Evolutionary conservation across 2,113 vertebrate species (phyloP).

Genomic region (Pogonocichla stellata): DNA sequence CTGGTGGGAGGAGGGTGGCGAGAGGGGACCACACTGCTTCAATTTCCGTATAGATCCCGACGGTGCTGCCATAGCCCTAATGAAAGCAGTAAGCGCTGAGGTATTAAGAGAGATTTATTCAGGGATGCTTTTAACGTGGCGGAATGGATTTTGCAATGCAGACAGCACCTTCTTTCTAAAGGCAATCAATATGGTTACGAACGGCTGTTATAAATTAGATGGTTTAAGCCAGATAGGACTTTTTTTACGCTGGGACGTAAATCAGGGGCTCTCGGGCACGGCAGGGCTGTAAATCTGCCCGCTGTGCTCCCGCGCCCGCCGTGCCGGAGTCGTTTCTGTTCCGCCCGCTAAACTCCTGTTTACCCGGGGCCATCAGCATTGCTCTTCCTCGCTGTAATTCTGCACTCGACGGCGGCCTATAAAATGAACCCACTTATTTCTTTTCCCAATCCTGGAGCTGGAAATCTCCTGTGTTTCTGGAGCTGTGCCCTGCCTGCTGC

Average conservation of each 20-base stretch:
- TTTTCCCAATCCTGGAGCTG: not conserved
- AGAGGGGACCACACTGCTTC: conserved; percentile 57
- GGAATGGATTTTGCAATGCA: conserved; percentile 74
- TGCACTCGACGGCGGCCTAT: conserved; percentile 30
- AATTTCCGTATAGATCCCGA: conserved; percentile 72
- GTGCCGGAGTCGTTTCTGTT: conserved; percentile 27
- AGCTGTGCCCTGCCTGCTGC: not conserved
- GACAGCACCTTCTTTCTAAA: conserved; percentile 71
- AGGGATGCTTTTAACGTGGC: conserved; percentile 72
- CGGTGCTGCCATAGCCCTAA: conserved; percentile 75
- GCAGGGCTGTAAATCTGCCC: conserved; percentile 73
- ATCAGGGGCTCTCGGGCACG: conserved; percentile 64
- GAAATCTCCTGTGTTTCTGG: not conserved
- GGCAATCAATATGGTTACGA: conserved; percentile 77
- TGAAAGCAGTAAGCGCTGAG: conserved; percentile 76
- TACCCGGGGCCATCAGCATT: conserved; percentile 60
- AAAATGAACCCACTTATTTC: conserved; percentile 60
- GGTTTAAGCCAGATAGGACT: conserved; percentile 67
- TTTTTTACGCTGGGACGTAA: conserved; percentile 58
- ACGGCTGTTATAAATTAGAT: conserved; percentile 73
- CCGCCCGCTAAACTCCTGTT: conserved; percentile 73
- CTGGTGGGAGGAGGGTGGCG: not conserved
- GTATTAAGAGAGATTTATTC: conserved; percentile 81
- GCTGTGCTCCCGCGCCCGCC: not conserved
- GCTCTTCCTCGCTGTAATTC: conserved; percentile 67